Evolutionary conservation across 2,888 invertebrate species (phyloP).

Genomic region (Trissoscelio sp.): DNA sequence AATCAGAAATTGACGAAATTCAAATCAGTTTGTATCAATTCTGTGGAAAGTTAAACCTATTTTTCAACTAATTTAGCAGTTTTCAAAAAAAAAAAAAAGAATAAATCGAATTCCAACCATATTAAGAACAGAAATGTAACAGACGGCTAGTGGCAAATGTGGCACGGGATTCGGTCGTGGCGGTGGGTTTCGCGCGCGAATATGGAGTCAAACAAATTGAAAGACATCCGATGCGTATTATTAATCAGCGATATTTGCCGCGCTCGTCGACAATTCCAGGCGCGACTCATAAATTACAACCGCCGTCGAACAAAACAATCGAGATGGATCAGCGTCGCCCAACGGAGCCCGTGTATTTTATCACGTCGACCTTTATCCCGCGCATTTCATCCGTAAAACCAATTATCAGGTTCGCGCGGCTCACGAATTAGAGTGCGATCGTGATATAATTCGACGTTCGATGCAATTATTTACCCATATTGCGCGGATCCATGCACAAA

Average conservation of each 20-base stretch:
- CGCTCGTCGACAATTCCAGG: conserved; percentile 45
- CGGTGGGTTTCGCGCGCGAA: conserved; percentile 4
- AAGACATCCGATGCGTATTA: conserved; percentile 51
- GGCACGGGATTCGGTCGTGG: too few species aligned
- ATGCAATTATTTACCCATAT: conserved; percentile 43
- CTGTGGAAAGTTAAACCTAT: too few species aligned
- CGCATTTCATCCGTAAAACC: conserved; percentile 52
- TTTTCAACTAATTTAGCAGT: too few species aligned
- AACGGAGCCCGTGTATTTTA: conserved; percentile 52
- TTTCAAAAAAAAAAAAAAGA: too few species aligned
- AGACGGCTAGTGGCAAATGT: neutral
- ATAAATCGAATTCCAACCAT: too few species aligned
- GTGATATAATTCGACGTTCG: conserved; percentile 41
- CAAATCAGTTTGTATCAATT: too few species aligned
- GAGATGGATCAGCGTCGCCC: conserved; percentile 49
- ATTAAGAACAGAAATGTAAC: neutral
- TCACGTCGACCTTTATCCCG: conserved; percentile 55
- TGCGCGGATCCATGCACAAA: neutral
- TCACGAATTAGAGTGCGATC: conserved; percentile 39
- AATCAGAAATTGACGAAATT: too few species aligned
- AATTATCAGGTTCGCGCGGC: conserved; percentile 48
- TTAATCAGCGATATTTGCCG: conserved; percentile 48
- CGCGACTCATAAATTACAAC: conserved; percentile 54
- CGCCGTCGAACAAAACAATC: conserved; percentile 52
- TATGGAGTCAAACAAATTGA: conserved; percentile 31